phyloP scores from a whole-genome alignment of 2,888 invertebrate species.

The Hecatera dysodea region DNA sequence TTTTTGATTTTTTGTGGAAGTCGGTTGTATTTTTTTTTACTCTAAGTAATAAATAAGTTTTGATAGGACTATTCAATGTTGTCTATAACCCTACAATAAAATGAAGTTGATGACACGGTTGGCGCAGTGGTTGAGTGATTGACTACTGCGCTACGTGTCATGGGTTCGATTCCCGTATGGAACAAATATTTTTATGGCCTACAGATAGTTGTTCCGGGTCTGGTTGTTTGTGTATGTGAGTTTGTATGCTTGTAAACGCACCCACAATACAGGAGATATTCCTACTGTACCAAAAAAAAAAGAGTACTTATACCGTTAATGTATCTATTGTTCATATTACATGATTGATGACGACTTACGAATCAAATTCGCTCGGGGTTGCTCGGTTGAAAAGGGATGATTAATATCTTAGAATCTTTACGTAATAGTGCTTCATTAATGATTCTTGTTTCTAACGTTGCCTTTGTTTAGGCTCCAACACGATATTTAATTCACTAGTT shows the following conservation, averaged over 20 bases:
- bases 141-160: too few relatives aligned
- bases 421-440: constrained; percentile 46
- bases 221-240: too few relatives aligned
- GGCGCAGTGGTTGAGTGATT: too few relatives aligned
- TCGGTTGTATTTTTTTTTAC: too few relatives aligned
- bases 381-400: constrained; percentile 38
- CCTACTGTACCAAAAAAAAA: too few relatives aligned
- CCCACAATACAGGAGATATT: too few relatives aligned
- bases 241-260: too few relatives aligned
- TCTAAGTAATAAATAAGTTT: background rate
- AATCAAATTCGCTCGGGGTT: constrained; percentile 19
- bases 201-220: too few relatives aligned
- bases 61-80: background rate
- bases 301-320: constrained; percentile 17
- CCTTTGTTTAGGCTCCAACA: constrained; percentile 27
- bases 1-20: too few relatives aligned
- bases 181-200: too few relatives aligned
- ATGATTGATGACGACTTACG: constrained; percentile 42
- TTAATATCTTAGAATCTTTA: constrained; percentile 50
- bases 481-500: constrained; percentile 48
- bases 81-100: background rate
- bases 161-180: too few relatives aligned
- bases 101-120: background rate
- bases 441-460: constrained; percentile 22
- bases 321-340: constrained; percentile 28